Evolutionary conservation across 2,888 invertebrate species (phyloP).

Genomic region (Arge pagana): DNA sequence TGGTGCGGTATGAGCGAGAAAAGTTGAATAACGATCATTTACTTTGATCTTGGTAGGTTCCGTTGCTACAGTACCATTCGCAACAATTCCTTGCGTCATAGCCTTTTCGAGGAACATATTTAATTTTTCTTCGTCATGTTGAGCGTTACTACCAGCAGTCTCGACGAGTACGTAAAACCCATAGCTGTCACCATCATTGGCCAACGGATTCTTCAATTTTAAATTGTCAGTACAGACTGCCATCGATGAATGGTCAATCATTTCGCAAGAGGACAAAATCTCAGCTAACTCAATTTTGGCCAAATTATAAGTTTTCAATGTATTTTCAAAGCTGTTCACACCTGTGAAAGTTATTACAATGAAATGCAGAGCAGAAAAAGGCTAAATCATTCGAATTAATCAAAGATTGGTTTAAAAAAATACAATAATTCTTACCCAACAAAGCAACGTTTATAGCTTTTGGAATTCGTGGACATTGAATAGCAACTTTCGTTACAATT

Average conservation of each 20-base stretch:
- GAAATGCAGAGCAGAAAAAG: conserved; percentile 15
- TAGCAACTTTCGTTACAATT: conserved; percentile 87
- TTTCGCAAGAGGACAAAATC: conserved; percentile 93
- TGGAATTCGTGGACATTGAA: conserved; percentile 87
- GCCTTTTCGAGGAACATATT: conserved; percentile 74
- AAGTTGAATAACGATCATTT: conserved; percentile 33
- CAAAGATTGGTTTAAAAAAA: conserved; percentile 4
- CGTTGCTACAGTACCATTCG: conserved; percentile 85
- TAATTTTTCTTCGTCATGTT: conserved; percentile 89
- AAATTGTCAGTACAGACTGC: conserved; percentile 68
- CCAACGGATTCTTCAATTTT: conserved; percentile 61
- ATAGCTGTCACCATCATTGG: conserved; percentile 55
- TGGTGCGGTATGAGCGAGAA: neutral
- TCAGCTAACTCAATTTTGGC: conserved; percentile 82
- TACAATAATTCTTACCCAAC: conserved; percentile 67
- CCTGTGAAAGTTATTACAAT: conserved; percentile 61
- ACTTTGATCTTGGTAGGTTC: conserved; percentile 82
- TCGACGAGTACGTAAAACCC: conserved; percentile 88
- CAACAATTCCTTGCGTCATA: conserved; percentile 72
- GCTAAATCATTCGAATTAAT: conserved; percentile 16
- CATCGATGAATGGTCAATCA: conserved; percentile 82
- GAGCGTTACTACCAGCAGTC: conserved; percentile 82
- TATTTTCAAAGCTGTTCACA: conserved; percentile 75
- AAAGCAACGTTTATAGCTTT: conserved; percentile 84
- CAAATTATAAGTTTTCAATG: conserved; percentile 74